A percentile compares a stretch with the other conserved stretches of the same genome.
Conservation (phyloP, 2,888 invertebrate species). For the Caenorhabditis virilis region DNA sequence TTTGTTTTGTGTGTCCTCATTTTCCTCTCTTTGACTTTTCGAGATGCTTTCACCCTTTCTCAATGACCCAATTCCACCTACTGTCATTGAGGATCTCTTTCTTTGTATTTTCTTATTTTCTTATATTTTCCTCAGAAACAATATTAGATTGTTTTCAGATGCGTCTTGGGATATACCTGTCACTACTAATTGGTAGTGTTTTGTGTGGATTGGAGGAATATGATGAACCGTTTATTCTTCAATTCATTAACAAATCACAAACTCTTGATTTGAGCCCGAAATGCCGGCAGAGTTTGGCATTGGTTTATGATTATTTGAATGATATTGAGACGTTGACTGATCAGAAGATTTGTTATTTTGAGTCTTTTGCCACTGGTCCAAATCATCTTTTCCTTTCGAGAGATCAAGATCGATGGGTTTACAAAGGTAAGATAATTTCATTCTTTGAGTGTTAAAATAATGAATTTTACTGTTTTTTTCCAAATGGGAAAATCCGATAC, state of each 20-base stretch:
- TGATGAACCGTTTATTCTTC: conserved; percentile 39
- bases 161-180: conserved; percentile 28
- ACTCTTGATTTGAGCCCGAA: conserved; percentile 42
- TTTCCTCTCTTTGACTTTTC: no score
- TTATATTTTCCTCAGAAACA: no score
- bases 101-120: no score
- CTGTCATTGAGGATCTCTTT: no score
- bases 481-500: no score
- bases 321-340: conserved; percentile 59
- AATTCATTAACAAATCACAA: conserved; percentile 43
- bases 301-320: conserved; percentile 56
- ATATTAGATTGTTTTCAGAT: no score
- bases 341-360: conserved; percentile 61
- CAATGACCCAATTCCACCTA: no score
- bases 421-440: no score
- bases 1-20: no score
- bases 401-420: conserved; percentile 67
- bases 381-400: conserved; percentile 49
- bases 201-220: conserved; percentile 33
- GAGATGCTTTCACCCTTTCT: no score
- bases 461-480: no score
- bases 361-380: conserved; percentile 60
- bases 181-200: conserved; percentile 7
- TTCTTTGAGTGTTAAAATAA: no score
- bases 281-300: conserved; percentile 51